A percentile compares a stretch with the other conserved stretches of the same genome.
These are phyloP conservation scores for Corythornis cristatus DNA, from an alignment of 2,113 vertebrate genomes.

Conservation along the genomic window DNA sequence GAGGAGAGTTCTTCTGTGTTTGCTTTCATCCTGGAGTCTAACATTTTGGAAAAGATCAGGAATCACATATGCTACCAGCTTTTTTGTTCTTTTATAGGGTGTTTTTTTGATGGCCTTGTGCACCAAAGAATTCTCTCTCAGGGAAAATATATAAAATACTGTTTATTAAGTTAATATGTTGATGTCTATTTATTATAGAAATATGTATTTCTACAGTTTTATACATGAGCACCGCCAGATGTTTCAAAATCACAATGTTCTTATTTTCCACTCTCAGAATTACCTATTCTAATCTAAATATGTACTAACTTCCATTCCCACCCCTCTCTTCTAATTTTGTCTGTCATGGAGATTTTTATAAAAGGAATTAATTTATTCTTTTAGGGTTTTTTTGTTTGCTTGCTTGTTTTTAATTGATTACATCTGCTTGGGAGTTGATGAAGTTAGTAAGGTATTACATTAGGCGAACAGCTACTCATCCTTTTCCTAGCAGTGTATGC, in stretches of 20 bases:
- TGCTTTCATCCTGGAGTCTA: constrained; percentile 12
- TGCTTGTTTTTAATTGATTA: not conserved
- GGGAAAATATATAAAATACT: not conserved
- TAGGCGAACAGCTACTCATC: not conserved
- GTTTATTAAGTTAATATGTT: not conserved
- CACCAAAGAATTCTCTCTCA: not conserved
- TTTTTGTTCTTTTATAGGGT: not conserved
- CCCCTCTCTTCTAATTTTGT: not conserved
- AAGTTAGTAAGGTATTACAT: not conserved
- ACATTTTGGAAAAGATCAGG: not conserved
- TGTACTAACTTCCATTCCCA: not conserved
- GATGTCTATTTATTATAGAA: not conserved
- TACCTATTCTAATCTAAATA: not conserved
- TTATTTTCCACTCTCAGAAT: not conserved
- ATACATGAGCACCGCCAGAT: not conserved
- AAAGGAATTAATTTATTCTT: not conserved
- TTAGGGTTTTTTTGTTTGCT: not conserved
- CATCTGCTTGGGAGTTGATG: not conserved
- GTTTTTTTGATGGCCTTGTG: not conserved
- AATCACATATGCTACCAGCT: not conserved
- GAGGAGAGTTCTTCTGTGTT: not conserved
- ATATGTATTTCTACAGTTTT: not conserved
- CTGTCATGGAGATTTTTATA: not conserved
- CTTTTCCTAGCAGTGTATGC: not conserved
- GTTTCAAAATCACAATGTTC: not conserved